Evolutionary conservation across 2,113 vertebrate species (phyloP).

Genomic region (Melanocharis versteri): DNA sequence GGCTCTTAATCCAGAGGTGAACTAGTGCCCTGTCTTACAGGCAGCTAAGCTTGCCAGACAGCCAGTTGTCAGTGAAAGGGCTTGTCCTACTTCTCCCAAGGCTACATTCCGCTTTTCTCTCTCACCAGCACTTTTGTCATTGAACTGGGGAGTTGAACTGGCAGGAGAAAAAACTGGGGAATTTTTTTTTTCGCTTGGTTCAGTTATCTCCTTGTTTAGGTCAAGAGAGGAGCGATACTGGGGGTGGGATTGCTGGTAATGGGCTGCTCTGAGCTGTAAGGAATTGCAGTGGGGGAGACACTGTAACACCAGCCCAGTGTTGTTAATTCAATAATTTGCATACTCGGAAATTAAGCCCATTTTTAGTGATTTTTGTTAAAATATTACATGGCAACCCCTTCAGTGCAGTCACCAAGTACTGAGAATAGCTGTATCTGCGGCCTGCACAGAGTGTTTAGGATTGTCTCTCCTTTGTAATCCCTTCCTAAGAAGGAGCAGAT

Average conservation of each 20-base stretch:
- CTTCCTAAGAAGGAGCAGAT: not conserved
- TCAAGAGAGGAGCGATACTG: not conserved
- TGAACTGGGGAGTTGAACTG: not conserved
- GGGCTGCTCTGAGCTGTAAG: not conserved
- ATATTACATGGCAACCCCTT: not conserved
- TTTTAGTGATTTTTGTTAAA: not conserved
- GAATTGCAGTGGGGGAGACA: not conserved
- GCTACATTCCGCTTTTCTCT: not conserved
- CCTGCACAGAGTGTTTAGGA: not conserved
- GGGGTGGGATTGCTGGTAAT: not conserved
- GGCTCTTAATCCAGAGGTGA: not conserved
- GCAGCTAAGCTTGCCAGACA: not conserved
- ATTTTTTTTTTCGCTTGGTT: not conserved
- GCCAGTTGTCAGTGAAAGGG: not conserved
- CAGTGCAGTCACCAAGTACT: not conserved
- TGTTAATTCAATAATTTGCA: not conserved
- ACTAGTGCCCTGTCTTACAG: not conserved
- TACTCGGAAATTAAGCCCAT: not conserved
- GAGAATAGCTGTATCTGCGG: not conserved
- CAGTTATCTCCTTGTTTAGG: not conserved
- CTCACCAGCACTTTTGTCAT: not conserved
- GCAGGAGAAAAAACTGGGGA: fast-evolving
- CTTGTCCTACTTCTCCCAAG: not conserved
- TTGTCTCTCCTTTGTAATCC: not conserved
- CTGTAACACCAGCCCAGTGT: not conserved